Percentiles rank a stretch among this genome's conserved stretches.
These are phyloP conservation scores for Nothobranchius kuhntae DNA, from an alignment of 2,113 vertebrate species.

Conservation along the genomic window DNA sequence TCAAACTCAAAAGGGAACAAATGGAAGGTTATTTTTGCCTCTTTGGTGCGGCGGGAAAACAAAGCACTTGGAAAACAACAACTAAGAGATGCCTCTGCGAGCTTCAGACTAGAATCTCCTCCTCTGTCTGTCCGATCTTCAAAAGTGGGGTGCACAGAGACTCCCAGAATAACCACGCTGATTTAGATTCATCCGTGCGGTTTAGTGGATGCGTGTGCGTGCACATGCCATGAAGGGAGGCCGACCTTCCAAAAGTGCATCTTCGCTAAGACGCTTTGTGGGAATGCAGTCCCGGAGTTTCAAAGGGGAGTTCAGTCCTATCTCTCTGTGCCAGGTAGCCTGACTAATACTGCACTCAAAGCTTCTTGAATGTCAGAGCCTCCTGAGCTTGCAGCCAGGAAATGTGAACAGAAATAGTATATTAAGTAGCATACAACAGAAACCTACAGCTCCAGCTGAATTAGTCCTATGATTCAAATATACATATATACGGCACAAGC, in stretches of 20 bases:
- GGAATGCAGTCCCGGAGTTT: slow-evolving; percentile 40
- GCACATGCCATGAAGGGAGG: slow-evolving; percentile 26
- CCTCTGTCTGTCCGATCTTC: slow-evolving; percentile 40
- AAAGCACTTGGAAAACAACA: slow-evolving; percentile 60
- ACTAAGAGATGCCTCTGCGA: slow-evolving; percentile 26
- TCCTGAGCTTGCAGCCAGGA: slow-evolving; percentile 50
- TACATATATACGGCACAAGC: slow-evolving; percentile 9
- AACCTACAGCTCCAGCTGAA: slow-evolving; percentile 39
- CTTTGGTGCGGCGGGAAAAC: slow-evolving; percentile 53
- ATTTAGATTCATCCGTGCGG: slow-evolving; percentile 45
- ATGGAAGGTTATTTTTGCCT: slow-evolving; percentile 66
- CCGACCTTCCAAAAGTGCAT: slow-evolving; percentile 43
- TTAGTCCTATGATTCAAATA: slow-evolving; percentile 26
- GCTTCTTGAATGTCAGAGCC: slow-evolving; percentile 68
- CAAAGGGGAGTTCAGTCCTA: slow-evolving; percentile 66
- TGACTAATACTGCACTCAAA: slow-evolving; percentile 72
- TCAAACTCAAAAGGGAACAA: slow-evolving; percentile 39
- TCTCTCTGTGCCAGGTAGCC: slow-evolving; percentile 71
- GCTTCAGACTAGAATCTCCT: slow-evolving; percentile 26
- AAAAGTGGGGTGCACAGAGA: slow-evolving; percentile 27
- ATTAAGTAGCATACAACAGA: slow-evolving; percentile 50
- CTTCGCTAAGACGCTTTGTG: slow-evolving; percentile 55
- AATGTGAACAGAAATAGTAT: slow-evolving; percentile 59
- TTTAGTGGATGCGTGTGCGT: slow-evolving; percentile 27
- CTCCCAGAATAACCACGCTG: slow-evolving; percentile 59